These are phyloP conservation scores for Drosophila tanythrix DNA, from an alignment of 2,888 invertebrate species.

Conservation along the genomic window DNA sequence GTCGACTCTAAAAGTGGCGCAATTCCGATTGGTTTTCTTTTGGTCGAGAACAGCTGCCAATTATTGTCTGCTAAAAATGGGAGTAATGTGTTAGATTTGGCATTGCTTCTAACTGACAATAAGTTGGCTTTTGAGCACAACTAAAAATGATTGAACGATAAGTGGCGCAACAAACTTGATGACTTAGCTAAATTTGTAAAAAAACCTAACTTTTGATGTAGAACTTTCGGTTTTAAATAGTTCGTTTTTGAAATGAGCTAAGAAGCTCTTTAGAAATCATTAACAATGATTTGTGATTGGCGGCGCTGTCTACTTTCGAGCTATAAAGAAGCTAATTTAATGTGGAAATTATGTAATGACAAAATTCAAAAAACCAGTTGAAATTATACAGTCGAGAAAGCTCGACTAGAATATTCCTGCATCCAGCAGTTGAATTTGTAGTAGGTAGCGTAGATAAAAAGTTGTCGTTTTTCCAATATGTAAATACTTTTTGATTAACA, in stretches of 20 bases:
- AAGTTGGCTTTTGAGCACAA: constrained; percentile 14
- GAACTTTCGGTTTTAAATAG: background rate
- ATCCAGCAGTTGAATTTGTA: background rate
- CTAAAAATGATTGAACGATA: constrained; percentile 1
- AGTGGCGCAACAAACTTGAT: constrained; percentile 2
- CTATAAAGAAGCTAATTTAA: background rate
- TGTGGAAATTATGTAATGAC: background rate
- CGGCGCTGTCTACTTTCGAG: background rate
- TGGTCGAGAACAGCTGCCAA: constrained; percentile 65
- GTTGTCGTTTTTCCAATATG: background rate
- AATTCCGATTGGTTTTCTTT: constrained; percentile 25
- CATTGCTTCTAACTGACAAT: constrained; percentile 3
- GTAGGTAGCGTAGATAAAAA: background rate
- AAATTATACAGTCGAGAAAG: background rate
- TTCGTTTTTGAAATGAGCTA: background rate
- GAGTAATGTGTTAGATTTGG: constrained; percentile 23
- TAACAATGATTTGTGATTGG: background rate
- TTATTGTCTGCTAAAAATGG: constrained; percentile 54
- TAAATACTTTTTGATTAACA: too few species aligned
- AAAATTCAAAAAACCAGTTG: background rate
- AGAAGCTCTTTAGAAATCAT: background rate
- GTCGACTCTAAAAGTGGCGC: constrained; percentile 36
- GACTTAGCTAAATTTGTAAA: background rate
- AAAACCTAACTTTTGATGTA: background rate
- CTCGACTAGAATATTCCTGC: background rate